Base-by-base conservation (phyloP, 92 coral and sea anemone genomes). In the Blastomussa wellsi region DNA sequence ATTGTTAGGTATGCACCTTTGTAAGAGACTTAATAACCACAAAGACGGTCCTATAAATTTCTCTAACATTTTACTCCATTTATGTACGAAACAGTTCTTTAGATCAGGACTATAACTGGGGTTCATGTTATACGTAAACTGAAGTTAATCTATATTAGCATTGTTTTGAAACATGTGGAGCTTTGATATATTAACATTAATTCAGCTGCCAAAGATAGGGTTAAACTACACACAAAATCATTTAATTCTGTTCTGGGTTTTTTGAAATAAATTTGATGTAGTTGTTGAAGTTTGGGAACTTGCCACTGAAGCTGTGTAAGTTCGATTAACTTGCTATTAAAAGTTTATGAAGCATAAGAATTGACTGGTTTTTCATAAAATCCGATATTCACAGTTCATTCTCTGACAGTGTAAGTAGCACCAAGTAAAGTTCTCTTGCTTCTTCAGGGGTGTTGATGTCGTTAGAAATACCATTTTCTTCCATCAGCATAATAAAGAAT, bases 391-490 rank as follows among this genome's bases (percentile, higher is more conserved):
- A 72, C 77, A 72, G 53, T 72, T 39, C 77, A 72, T 72, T 72
- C 53, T 72, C 77, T 39, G 77, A 20, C 53, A 72, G 77, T 6
- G 77, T 72, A 17, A 72, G 77, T 72, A 72, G 52, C 77, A 72
- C 77, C 41, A 39, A 72, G 53, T 72, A 72, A 72, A 72, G 77
- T 15, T 72, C 77, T 39, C 77, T 72, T 16, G 77, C 77, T 72
- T 72, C 77, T 72, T 72, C 77, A 72, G 77, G 77, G 77, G 77
- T 72, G 26, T 72, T 38, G 53, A 72, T 20, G 26, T 74, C 78
- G 17, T n/a, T 48, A 74, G 78, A 26, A 74, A 74, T 74, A 74
- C 78, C 80, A 72, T 83, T 83, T 33, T 83, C 80, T 74, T 83
- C 80, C 87, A 83, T 74, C 70, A 83, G 65, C 79, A 83, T 72